Conservation (phyloP, 2,888 invertebrate species). For the Hydraecia micacea region DNA sequence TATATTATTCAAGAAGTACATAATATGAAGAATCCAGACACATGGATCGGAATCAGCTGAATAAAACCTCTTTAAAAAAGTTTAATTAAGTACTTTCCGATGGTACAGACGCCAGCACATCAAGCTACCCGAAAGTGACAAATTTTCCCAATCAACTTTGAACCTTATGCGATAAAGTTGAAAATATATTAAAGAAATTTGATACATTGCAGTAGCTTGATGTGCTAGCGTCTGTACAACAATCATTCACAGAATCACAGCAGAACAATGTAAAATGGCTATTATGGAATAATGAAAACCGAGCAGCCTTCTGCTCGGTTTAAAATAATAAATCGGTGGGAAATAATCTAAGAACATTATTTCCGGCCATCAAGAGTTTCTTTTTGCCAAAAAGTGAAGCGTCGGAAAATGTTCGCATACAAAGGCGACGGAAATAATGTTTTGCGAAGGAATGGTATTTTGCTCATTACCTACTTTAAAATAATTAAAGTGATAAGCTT, state of each 20-base stretch:
- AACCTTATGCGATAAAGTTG: no score
- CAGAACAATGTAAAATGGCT: constrained; percentile 22
- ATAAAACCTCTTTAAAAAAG: constrained; percentile 3
- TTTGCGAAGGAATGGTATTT: neutral
- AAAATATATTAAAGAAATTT: no score
- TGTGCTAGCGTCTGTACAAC: neutral
- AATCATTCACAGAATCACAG: neutral
- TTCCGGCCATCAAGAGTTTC: neutral
- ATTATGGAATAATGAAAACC: constrained; percentile 26
- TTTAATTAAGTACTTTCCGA: constrained; percentile 5
- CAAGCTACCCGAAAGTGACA: no score
- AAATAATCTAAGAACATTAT: constrained; percentile 14
- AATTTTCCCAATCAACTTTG: no score
- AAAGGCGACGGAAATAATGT: constrained; percentile 7
- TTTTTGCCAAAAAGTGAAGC: constrained; percentile 32
- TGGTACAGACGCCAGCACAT: no score
- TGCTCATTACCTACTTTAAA: neutral
- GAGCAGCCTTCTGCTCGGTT: neutral
- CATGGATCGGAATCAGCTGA: neutral
- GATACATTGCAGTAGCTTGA: no score
- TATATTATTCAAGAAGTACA: constrained; percentile 20
- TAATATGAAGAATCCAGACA: constrained; percentile 7
- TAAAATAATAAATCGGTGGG: no score
- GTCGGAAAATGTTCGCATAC: constrained; percentile 3
- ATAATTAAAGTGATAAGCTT: constrained; percentile 2